phyloP scores from a whole-genome alignment of 2,113 vertebrate species.

The Candoia aspera region DNA sequence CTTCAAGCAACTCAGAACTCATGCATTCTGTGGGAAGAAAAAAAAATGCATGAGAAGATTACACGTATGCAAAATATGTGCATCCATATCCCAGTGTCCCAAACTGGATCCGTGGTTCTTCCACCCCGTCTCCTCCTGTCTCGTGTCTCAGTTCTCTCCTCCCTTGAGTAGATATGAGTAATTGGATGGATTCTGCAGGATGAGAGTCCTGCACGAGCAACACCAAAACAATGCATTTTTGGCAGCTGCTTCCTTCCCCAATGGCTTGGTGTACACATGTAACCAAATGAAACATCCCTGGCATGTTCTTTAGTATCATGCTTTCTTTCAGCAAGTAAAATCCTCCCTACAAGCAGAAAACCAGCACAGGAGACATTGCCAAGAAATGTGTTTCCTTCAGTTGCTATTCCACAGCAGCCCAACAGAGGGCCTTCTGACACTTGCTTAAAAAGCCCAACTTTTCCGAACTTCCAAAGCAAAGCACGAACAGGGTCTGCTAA shows the following conservation, averaged over 20 bases:
- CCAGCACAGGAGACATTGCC: background rate
- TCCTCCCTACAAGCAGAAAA: background rate
- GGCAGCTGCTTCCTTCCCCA: background rate
- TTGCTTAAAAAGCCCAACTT: background rate
- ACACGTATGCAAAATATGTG: background rate
- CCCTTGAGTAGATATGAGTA: background rate
- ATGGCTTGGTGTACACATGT: background rate
- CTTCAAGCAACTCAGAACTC: conserved; percentile 91
- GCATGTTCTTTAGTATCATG: background rate
- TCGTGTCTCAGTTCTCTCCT: background rate
- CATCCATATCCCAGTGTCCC: background rate
- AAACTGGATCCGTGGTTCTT: too few species aligned
- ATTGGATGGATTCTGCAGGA: background rate
- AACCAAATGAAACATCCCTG: background rate
- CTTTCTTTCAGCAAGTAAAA: background rate
- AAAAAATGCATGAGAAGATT: conserved; percentile 7
- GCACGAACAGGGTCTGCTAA: background rate
- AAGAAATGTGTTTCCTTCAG: background rate
- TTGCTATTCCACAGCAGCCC: background rate
- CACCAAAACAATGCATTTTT: background rate
- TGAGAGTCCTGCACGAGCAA: background rate
- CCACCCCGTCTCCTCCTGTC: background rate
- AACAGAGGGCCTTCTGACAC: background rate
- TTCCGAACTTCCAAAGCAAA: conserved; percentile 5
- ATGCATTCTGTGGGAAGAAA: conserved; percentile 82